Evolutionary conservation across 2,888 invertebrate species (phyloP), one percentile per base, ranked within the genome.

Genomic region (Pyralis farinalis): DNA sequence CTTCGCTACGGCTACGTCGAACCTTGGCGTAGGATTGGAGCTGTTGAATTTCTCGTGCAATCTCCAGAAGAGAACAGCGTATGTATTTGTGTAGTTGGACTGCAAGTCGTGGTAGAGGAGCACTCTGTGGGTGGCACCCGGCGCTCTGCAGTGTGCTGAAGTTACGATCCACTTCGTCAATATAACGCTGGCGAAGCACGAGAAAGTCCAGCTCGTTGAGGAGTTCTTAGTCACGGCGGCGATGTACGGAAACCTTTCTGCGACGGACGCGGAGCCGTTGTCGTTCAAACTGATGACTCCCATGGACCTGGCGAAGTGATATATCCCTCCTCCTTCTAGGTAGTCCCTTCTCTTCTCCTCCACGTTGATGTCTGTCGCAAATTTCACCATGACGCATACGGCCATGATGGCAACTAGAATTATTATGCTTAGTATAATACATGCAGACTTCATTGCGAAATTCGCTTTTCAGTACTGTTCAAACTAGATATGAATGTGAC

Each of bases 301-400:
- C 57, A 85, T 71, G 0, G 71, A 51, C 6, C 56, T 71, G 0
- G 58, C 51, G 11, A 72, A 63, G 22, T 62, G 64, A 53, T 60
- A 64, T 0, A 72, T 56, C 0, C 47, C 56, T 0, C 63, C 68
- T 0, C 55, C 61, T 0, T 59, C 44, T 0, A 46, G 16, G 5
- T 47, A 51, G 1, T 71, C 72, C 3, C 76, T 53, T 8, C 63
- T 71, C n/a, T 69, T 56, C 37, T 84, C 75, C 2, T 72, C 71
- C 0, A 81, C 67, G 0, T 77, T 73, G 22, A 85, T 76, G 37
- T 85, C 85, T 0, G 84, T 83, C 0, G 86, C 85, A 35, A 77
- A 85, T 41, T 85, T 86, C 8, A 86, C 83, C 86, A 86, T 85
- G 3, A 84, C 67, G n/a, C 83, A 78, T 0, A 86, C 78, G 0